phyloP scores from a whole-genome alignment of 1,140 invertebrate genomes.

The Drosophila parvula region DNA sequence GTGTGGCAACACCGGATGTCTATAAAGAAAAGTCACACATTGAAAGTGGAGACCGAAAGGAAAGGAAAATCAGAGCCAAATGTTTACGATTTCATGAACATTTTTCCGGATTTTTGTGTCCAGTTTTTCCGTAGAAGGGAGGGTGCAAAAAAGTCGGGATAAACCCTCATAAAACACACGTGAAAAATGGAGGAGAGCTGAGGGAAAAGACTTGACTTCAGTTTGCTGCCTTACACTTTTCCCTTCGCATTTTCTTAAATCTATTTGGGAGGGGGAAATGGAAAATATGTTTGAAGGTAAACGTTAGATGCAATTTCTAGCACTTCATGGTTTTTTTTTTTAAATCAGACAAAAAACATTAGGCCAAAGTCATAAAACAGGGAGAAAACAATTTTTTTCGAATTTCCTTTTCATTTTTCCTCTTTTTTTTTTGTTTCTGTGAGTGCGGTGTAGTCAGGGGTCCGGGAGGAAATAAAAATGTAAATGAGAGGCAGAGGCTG shows the following conservation, averaged over 20 bases:
- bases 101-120: slow-evolving; percentile 28
- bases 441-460: slow-evolving; percentile 18
- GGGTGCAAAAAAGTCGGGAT: slow-evolving; percentile 42
- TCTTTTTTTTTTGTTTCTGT: slow-evolving; percentile 1
- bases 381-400: slow-evolving; percentile 26
- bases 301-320: slow-evolving; percentile 61
- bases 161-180: slow-evolving; percentile 71
- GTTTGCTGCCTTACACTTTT: slow-evolving; percentile 25
- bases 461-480: slow-evolving; percentile 78
- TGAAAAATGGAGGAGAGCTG: slow-evolving; percentile 17
- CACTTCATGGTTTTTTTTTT: slow-evolving; percentile 18
- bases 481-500: slow-evolving; percentile 66
- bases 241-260: not conserved
- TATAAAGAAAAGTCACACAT: slow-evolving; percentile 48
- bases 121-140: not conserved
- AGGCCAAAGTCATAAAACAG: slow-evolving; percentile 58
- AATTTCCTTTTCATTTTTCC: slow-evolving; percentile 6
- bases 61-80: slow-evolving; percentile 53
- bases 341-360: slow-evolving; percentile 55
- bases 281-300: not conserved
- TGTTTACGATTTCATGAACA: slow-evolving; percentile 70
- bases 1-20: slow-evolving; percentile 2
- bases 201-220: slow-evolving; percentile 11
- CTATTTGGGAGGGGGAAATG: not conserved
- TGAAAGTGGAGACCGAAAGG: slow-evolving; percentile 15